Base-by-base conservation (phyloP, 2,113 vertebrate species). In the Rhagologus leucostigma region DNA sequence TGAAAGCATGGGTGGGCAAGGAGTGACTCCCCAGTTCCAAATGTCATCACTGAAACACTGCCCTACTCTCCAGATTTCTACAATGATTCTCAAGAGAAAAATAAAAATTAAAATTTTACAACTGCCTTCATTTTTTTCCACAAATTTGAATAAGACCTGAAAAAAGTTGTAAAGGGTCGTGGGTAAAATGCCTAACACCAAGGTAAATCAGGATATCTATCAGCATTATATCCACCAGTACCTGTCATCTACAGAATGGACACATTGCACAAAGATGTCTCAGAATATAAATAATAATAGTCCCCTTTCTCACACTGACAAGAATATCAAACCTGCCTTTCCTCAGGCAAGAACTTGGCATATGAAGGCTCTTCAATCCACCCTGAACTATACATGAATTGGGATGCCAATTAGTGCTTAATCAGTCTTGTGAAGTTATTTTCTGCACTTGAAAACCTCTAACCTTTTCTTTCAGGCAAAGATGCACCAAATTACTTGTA, bases 331-430 rank as follows among this genome's bases (percentile, higher is more conserved):
- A 96, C 76, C 92, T 91, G 56, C 68, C 88, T 95, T 80, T 95
- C 96, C 92, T 97, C 70, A 76, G 96, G 94, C 78, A 96, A 96
- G 91, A 96, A 86, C 47, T 77, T 97, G 96, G 93, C 82, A 96
- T 89, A 93, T 95, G 94, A 97, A 97, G 84, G 92, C 92, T 97
- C 70, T 92, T 93, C 84, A 63, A 91, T 84, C 47, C 69, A 78
- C 27, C 81, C 68, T 95, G 50, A 94, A 88, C 49, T 96, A 52
- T 84, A 71, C 57, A 89, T 46, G 50, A 84, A 82, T 16, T 76
- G 12, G 75, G 80, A 85, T 90, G 82, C 64, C 84, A 96, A 95
- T 96, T 96, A 92, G 69, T 96, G 89, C 70, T 94, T 91, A 96
- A 89, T 37, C 46, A 35, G 15, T 41, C 42, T 57, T 76, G 75